Base-by-base conservation (phyloP, 2,888 invertebrate species). In the Blastobasis lacticolella region DNA sequence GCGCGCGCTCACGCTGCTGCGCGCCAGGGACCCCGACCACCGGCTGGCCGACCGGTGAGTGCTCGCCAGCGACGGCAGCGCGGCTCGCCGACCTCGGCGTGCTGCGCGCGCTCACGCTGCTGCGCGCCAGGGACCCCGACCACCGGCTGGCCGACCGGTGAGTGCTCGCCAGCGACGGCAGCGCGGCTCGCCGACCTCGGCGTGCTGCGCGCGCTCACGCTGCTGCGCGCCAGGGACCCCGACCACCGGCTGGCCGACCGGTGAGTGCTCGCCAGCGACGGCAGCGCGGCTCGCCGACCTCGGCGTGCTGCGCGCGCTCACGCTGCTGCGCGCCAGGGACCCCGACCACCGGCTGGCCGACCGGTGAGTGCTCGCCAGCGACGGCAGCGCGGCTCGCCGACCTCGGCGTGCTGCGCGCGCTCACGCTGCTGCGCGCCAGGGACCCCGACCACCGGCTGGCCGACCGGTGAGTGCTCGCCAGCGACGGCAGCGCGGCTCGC, bases 71-170 rank as follows among this genome's bases (percentile, higher is more conserved):
- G 69, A 83, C 97, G 48, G 96, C 96, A 78, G 90, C 91, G 57
- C 92, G 94, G 59, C 89, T 97, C 49, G 91, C 93, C 58, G 95
- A 96, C 70, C 90, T 96, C 73, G 97, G 96, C 54, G 93, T 96
- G 59, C 91, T 95, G 69, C 93, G 93, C 72, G 91, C 95, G 66
- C 89, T 97, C 71, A 94, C 94, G 71, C 89, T 95, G 65, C 90
- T 90, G 67, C 91, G 80, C 8, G 90, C 89, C 58, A 86, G 78
- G 1, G 85, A 75, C 55, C 74, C 78, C 71, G 73, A 75, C 56
- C 67, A 68, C 55, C 85, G 83, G 54, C 85, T 95, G 58, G 94
- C 92, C 75, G 94, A 94, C 75, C 93, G 93, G 94, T 94, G 79
- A 72, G 56, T 38, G 86, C 62, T 92, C 94, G 49, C 82, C 90